Base-by-base conservation (phyloP, 2,113 vertebrate genomes). In the Otis tarda region DNA sequence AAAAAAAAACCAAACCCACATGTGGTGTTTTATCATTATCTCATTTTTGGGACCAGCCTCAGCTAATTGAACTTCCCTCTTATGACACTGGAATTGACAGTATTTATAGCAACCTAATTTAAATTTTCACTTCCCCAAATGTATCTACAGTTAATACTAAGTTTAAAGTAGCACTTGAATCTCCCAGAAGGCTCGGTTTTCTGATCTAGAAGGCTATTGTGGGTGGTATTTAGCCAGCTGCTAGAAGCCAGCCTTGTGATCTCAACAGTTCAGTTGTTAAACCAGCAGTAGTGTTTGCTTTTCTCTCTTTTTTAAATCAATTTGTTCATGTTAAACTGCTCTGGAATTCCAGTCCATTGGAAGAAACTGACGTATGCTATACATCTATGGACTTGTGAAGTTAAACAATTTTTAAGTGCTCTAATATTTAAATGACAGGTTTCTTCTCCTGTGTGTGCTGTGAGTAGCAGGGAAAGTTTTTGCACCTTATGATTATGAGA, bases 81-180 rank as follows among this genome's bases (percentile, higher is more conserved):
- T 91, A 85, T 92, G 91, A 93, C 93, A 73, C 59, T 67, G 49
- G 55, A 76, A 83, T 92, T 57, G 57, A 35, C 23, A n/a, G n/a
- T 94, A 95, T 95, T 95, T 96, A 73, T 93, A 97, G 90, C 33
- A 88, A 95, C 43, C 76, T 97, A 96, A 94, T 97, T 96, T 87
- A 92, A 95, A 35, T 71, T 95, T 97, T 95, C 39, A 14, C 70
- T 95, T 94, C 67, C 93, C 93, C 80, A 39, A 50, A 80, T 20
- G 71, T 65, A 77, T 90, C 73, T 89, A 21, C 20, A 77, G 39
- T 87, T 96, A 95, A 81, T 43, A 45, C 56, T 95, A 85, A 73
- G 31, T 88, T 95, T 94, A 81, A 94, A 94, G 65, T 89, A 59
- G 39, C 76, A 52, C 85, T 94, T 89, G 63, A 16, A 73, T 89